Evolutionary conservation across 2,888 invertebrate genomes (phyloP), one percentile per base, ranked within the genome.

Genomic region (Leptura quadrifasciata): DNA sequence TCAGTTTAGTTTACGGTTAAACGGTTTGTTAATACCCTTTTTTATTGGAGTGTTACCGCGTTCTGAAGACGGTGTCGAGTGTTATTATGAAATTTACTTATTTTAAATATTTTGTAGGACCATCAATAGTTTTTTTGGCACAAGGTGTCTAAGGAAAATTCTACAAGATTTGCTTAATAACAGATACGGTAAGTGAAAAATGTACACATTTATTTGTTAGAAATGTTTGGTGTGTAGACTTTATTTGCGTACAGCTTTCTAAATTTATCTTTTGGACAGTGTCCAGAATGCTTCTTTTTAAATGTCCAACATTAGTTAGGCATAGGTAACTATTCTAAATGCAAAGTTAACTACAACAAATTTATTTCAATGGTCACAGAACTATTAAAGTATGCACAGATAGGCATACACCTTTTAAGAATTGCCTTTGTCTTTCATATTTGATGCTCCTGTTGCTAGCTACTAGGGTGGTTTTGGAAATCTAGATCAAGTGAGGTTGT

Each of bases 251-350:
- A 83, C 84, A 84, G 81, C 84, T 85, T 84, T 81, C 86, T 87
- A 87, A 83, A 86, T 84, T 86, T 88, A 87, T 83, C 84, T 84
- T 81, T 85, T 87, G 87, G 87, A 84, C 69, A 68, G 60, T 74
- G 76, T 85, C 84, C 85, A 85, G 80, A 74, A 81, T 76, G 63
- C 63, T 74, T 79, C 72, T 75, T 64, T 61, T 74, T 74, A 69
- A 69, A 74, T 74, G 74, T 69, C 63, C 69, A 61, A 52, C 27
- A 21, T 71, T 47, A 27, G 60, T 71, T 71, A n/a, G 21, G 24
- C 47, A 12, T 52, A 8, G n/a, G n/a, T n/a, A n/a, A n/a, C n/a
- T n/a, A n/a, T n/a, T 24, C 12, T 20, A 39, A 31, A 24, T 27
- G 1, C n/a, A 47, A 60, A 31, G 5, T 31, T 31, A n/a, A n/a